Evolutionary conservation across 2,797 vertebrate species (phyloP).

Genomic region (Luscinia luscinia): DNA sequence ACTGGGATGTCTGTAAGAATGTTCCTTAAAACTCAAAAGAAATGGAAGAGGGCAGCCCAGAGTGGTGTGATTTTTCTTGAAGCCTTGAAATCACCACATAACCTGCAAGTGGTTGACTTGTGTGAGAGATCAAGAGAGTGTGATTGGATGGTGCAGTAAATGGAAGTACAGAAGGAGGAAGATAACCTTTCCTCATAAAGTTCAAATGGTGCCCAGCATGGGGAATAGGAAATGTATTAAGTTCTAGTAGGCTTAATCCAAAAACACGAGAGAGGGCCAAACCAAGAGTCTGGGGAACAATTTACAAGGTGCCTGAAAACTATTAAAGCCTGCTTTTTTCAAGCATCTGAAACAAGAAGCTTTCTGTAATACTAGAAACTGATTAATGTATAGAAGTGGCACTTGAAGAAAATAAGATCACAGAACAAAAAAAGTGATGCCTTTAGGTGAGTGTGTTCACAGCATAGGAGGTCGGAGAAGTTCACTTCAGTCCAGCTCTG

Average conservation of each 20-base stretch:
- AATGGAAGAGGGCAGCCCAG: not conserved
- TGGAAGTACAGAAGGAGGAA: not conserved
- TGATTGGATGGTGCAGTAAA: not conserved
- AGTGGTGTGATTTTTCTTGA: not conserved
- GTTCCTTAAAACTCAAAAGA: not conserved
- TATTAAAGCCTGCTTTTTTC: not conserved
- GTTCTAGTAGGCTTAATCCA: not conserved
- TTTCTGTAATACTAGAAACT: conserved; percentile 6
- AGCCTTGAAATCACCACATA: not conserved
- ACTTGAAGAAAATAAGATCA: not conserved
- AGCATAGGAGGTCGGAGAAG: not conserved
- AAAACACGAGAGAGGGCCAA: not conserved
- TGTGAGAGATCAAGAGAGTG: not conserved
- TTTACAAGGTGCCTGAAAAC: not conserved
- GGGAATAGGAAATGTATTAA: not conserved
- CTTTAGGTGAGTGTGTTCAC: not conserved
- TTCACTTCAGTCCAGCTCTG: not conserved
- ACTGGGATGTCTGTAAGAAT: not conserved
- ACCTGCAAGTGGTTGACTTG: not conserved
- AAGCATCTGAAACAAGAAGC: not conserved
- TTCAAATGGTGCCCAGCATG: not conserved
- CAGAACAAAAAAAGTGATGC: accelerated
- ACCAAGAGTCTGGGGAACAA: not conserved
- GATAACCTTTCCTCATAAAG: not conserved
- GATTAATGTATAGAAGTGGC: not conserved